These are phyloP conservation scores for Unio delphinus DNA, from an alignment of 2,888 invertebrate genomes.

Conservation along the genomic window DNA sequence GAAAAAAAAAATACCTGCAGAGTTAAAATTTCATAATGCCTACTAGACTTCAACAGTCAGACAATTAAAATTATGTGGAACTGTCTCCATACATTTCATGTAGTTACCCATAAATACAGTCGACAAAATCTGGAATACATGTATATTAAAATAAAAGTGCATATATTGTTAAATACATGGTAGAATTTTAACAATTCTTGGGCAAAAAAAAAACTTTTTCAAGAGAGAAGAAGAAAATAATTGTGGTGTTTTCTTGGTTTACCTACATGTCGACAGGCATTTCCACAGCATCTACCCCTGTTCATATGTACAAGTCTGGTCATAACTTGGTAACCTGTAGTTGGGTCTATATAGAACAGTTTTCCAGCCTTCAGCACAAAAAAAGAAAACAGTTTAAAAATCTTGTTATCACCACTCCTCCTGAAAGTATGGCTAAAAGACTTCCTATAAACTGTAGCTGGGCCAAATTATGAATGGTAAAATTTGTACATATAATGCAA, in stretches of 20 bases:
- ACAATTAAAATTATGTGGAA: too few species aligned
- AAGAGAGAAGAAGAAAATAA: not conserved
- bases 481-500: too few species aligned
- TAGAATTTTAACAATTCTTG: not conserved
- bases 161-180: not conserved
- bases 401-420: too few species aligned
- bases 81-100: too few species aligned
- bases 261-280: constrained; percentile 58
- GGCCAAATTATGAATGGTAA: too few species aligned
- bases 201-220: not conserved
- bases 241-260: not conserved
- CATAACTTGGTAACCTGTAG: constrained; percentile 51
- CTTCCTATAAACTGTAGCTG: too few species aligned
- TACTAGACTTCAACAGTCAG: too few species aligned
- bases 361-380: constrained; percentile 32
- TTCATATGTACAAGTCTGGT: constrained; percentile 48
- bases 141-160: not conserved
- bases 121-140: too few species aligned
- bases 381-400: not conserved
- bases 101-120: too few species aligned
- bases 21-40: too few species aligned
- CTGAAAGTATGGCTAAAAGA: too few species aligned
- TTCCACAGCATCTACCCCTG: constrained; percentile 57
- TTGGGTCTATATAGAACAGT: constrained; percentile 44
- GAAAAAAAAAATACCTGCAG: too few species aligned